These are phyloP conservation scores for Scomber japonicus DNA, from an alignment of 2,113 vertebrate genomes.

Conservation along the genomic window DNA sequence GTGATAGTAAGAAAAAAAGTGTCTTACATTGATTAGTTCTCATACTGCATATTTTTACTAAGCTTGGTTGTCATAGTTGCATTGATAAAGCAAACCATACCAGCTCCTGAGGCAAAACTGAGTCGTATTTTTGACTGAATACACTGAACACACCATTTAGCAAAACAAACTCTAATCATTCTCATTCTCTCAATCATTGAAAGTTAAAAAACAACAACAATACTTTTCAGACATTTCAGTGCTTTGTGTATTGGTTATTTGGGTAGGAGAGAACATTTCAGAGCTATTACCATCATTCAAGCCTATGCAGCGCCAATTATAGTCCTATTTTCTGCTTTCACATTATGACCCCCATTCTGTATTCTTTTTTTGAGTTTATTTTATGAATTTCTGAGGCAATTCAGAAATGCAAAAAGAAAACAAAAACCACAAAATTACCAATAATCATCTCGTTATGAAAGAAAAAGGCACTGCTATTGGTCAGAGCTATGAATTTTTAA, in stretches of 20 bases:
- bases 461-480: constrained; percentile 1
- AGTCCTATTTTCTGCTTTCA: constrained; percentile 23
- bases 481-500: constrained; percentile 20
- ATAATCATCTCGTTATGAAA: constrained; percentile 39
- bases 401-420: constrained; percentile 22
- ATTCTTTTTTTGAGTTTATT: constrained; percentile 9
- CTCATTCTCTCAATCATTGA: no score
- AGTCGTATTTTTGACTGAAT: no score
- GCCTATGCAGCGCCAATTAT: constrained; percentile 53
- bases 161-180: constrained; percentile 37
- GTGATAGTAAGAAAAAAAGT: neutral
- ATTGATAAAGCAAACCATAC: constrained; percentile 9
- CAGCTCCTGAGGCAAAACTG: neutral
- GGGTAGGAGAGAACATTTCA: constrained; percentile 49
- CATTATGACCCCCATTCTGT: constrained; percentile 34
- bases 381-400: constrained; percentile 53
- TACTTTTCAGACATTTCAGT: constrained; percentile 9
- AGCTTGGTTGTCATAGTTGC: neutral
- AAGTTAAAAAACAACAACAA: constrained; percentile 15
- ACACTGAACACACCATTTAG: constrained; percentile 23
- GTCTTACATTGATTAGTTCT: neutral
- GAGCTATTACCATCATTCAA: constrained; percentile 65
- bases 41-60: neutral
- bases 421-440: constrained; percentile 38
- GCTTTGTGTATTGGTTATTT: constrained; percentile 58